Evolutionary conservation across 2,888 invertebrate species (phyloP).

Genomic region (Hypomecis atomaria): DNA sequence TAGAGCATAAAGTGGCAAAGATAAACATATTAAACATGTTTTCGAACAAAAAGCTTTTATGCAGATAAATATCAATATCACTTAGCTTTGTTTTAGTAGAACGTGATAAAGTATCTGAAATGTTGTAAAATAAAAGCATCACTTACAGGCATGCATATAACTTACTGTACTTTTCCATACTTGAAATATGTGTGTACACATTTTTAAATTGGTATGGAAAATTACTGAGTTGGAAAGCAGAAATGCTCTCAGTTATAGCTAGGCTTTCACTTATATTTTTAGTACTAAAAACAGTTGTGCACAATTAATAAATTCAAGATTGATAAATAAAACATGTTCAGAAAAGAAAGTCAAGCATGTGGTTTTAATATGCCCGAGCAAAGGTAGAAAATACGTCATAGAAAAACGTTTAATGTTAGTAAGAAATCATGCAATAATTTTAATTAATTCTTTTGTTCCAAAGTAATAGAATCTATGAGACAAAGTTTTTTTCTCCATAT

Average conservation of each 20-base stretch:
- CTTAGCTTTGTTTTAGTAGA: constrained; percentile 36
- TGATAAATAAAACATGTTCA: neutral
- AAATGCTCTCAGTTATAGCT: no score
- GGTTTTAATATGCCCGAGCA: neutral
- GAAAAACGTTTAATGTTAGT: neutral
- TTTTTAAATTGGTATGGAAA: neutral
- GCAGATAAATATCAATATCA: constrained; percentile 41
- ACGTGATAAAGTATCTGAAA: constrained; percentile 42
- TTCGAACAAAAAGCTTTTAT: constrained; percentile 47
- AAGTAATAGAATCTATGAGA: no score
- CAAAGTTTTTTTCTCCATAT: no score
- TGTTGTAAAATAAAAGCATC: constrained; percentile 24
- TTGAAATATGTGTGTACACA: neutral
- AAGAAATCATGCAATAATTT: no score
- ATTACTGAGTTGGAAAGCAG: neutral
- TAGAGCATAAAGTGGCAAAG: constrained; percentile 23
- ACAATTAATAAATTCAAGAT: constrained; percentile 5
- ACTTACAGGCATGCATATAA: neutral
- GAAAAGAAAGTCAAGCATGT: constrained; percentile 1
- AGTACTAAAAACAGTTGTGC: neutral
- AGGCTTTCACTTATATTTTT: constrained; percentile 10
- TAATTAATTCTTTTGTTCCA: no score
- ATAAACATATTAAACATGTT: constrained; percentile 36
- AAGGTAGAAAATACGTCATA: no score
- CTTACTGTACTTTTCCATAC: no score